A percentile compares a stretch with the other conserved stretches of the same genome.
These are phyloP conservation scores for Actinopyga echinites DNA, from an alignment of 53 echinoderm and acorn worm genomes.

Conservation along the genomic window DNA sequence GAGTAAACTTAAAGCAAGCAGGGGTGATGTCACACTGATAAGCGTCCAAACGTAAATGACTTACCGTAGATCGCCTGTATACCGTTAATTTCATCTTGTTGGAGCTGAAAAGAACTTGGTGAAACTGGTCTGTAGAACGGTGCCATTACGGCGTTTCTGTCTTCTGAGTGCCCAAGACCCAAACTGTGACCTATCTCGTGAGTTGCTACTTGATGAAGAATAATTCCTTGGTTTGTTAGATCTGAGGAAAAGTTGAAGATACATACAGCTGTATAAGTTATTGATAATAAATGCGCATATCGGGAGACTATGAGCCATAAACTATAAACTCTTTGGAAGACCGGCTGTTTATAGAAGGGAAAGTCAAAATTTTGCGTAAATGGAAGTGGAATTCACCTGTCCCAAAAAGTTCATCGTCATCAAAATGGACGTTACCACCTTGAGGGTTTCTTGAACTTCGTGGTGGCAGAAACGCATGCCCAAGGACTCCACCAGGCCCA, in stretches of 20 bases:
- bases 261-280: neutral
- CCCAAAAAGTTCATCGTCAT: slow-evolving; percentile 50
- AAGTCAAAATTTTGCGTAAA: no score
- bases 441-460: neutral
- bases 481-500: slow-evolving; percentile 55
- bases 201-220: slow-evolving; percentile 51
- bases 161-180: slow-evolving; percentile 57
- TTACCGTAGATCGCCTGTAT: slow-evolving; percentile 39
- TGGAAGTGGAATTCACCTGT: neutral
- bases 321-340: no score
- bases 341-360: no score
- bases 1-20: no score
- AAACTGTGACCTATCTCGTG: slow-evolving; percentile 71
- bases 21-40: no score
- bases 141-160: slow-evolving; percentile 56
- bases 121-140: slow-evolving; percentile 52
- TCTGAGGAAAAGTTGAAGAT: neutral
- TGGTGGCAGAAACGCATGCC: slow-evolving; percentile 60
- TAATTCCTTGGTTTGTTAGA: neutral
- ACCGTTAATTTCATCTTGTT: slow-evolving; percentile 53
- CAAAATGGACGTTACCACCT: slow-evolving; percentile 65
- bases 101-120: slow-evolving; percentile 27
- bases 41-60: neutral
- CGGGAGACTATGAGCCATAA: no score
- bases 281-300: no score